phyloP scores from a whole-genome alignment of 2,797 vertebrate genomes.

The Toxotes lorentzi region DNA sequence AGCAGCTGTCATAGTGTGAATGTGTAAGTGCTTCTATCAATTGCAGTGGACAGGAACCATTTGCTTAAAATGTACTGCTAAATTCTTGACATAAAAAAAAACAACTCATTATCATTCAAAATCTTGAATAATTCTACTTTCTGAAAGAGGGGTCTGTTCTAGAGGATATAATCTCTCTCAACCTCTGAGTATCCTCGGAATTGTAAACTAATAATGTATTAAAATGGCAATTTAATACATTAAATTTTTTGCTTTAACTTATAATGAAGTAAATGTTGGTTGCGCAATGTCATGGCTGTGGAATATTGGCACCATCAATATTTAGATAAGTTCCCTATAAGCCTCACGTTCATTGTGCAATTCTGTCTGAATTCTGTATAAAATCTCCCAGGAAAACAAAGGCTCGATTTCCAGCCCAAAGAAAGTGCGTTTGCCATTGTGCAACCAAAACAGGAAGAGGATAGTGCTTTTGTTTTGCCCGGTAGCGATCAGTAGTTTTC shows the following conservation, averaged over 20 bases:
- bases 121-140: constrained; percentile 27
- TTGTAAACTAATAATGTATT: constrained; percentile 13
- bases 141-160: constrained; percentile 4
- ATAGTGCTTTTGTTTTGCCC: no score
- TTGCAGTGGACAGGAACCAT: constrained; percentile 14
- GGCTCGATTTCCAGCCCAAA: no score
- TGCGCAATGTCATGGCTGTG: no score
- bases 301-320: no score
- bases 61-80: constrained; percentile 30
- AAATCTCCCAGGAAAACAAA: no score
- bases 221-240: neutral
- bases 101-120: constrained; percentile 11
- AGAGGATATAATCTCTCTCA: constrained; percentile 6
- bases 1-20: constrained; percentile 35
- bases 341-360: no score
- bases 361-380: no score
- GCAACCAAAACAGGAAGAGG: no score
- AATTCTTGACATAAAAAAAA: constrained; percentile 7
- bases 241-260: neutral
- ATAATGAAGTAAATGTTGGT: no score
- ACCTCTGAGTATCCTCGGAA: constrained; percentile 21
- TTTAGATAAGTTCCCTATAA: no score
- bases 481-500: no score
- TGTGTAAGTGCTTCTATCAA: constrained; percentile 21
- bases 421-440: no score